A percentile compares a stretch with the other conserved stretches of the same genome.
These are phyloP conservation scores for Melanotaenia trifasciata DNA, from an alignment of 2,797 vertebrate species.

Conservation along the genomic window DNA sequence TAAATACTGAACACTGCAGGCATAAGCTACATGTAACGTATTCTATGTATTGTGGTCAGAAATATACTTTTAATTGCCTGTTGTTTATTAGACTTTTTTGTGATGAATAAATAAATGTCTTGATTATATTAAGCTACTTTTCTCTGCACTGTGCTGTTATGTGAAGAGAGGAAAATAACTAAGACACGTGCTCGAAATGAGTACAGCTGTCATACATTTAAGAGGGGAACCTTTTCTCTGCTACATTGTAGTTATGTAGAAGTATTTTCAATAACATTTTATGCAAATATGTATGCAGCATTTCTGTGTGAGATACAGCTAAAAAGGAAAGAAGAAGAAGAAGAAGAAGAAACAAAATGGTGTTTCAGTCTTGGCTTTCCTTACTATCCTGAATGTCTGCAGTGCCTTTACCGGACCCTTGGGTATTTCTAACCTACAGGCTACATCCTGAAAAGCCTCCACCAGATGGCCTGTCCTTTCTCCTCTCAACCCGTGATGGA, in stretches of 20 bases:
- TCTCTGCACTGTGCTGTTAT: not conserved
- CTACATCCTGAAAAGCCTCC: constrained; percentile 60
- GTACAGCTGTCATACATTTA: not conserved
- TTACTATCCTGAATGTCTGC: constrained; percentile 49
- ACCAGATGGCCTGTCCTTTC: constrained; percentile 84
- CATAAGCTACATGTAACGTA: not conserved
- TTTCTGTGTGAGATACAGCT: not conserved
- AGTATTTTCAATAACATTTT: not conserved
- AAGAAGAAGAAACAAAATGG: constrained; percentile 3
- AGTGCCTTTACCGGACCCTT: constrained; percentile 63
- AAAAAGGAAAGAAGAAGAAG: constrained; percentile 30
- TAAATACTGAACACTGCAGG: not conserved
- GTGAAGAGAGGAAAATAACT: not conserved
- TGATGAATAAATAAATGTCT: not conserved
- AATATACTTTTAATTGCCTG: constrained; percentile 4
- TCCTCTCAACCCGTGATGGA: constrained; percentile 71
- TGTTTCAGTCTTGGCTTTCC: constrained; percentile 30
- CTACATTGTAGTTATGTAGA: not conserved
- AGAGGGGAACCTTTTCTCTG: not conserved
- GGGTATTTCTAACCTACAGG: constrained; percentile 59
- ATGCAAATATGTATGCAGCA: not conserved
- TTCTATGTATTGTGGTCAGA: not conserved
- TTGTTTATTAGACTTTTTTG: not conserved
- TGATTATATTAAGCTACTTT: not conserved
- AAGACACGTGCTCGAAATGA: not conserved